phyloP scores from a whole-genome alignment of 2,113 vertebrate genomes.

The Dendrocopos noguchii region DNA sequence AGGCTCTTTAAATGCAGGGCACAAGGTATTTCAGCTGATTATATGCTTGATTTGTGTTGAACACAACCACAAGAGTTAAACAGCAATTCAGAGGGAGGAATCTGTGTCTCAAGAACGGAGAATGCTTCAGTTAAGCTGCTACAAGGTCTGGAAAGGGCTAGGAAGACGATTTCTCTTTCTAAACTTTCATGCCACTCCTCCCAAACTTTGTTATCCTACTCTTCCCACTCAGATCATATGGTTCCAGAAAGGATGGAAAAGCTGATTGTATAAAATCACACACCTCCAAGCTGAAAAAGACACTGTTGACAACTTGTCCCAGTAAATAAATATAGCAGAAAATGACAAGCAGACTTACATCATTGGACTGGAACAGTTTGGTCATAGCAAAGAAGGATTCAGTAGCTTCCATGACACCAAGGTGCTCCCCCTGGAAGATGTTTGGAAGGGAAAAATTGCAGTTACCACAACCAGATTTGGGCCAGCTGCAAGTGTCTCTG shows the following conservation, averaged over 20 bases:
- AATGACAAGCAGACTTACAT: constrained; percentile 79
- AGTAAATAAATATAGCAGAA: not conserved
- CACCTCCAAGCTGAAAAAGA: not conserved
- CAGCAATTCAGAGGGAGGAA: not conserved
- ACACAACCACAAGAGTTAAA: not conserved
- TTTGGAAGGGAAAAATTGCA: not conserved
- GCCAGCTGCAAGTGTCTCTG: not conserved
- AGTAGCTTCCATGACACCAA: constrained; percentile 95
- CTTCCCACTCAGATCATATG: not conserved
- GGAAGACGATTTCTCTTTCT: not conserved
- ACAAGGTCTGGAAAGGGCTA: not conserved
- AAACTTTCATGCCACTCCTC: not conserved
- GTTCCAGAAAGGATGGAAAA: not conserved
- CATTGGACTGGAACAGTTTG: constrained; percentile 96
- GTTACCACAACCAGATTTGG: not conserved
- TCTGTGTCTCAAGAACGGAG: not conserved
- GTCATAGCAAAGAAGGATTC: constrained; percentile 99
- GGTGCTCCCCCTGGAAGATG: constrained; percentile 88
- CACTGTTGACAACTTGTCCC: not conserved
- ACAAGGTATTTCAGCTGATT: not conserved
- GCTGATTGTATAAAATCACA: not conserved
- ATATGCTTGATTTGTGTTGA: not conserved
- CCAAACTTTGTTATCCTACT: not conserved
- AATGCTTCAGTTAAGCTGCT: not conserved
- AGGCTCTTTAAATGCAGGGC: not conserved